Evolutionary conservation across 2,797 vertebrate species (phyloP).

Genomic region (Amazona finschi): DNA sequence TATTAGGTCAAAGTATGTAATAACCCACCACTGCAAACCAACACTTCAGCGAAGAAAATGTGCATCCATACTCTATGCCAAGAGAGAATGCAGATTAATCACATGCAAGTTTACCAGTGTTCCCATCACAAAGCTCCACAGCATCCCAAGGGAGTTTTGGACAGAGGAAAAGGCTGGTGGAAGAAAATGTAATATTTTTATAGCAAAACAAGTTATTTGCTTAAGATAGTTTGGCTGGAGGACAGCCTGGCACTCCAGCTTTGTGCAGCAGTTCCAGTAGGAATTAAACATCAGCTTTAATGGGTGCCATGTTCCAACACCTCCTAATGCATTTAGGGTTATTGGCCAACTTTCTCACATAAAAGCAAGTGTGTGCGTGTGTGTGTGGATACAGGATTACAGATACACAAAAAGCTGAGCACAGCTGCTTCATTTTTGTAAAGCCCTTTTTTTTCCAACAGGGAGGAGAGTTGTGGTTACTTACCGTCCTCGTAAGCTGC

Average conservation of each 20-base stretch:
- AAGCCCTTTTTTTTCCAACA: conserved; percentile 57
- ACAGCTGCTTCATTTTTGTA: conserved; percentile 77
- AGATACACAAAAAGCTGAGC: conserved; percentile 61
- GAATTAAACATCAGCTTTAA: conserved; percentile 77
- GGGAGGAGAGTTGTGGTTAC: conserved; percentile 68
- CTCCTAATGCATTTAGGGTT: conserved; percentile 74
- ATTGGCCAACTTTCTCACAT: conserved; percentile 76
- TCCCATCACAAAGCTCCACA: conserved; percentile 27
- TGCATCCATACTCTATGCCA: background rate
- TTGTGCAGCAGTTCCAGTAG: conserved; percentile 68
- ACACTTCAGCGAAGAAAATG: background rate
- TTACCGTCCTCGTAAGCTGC: conserved; percentile 92
- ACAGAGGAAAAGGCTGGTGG: conserved; percentile 50
- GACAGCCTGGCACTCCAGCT: conserved; percentile 69
- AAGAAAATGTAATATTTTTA: conserved; percentile 77
- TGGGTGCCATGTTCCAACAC: conserved; percentile 75
- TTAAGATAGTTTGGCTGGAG: conserved; percentile 76
- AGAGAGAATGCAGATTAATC: background rate
- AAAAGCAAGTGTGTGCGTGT: conserved; percentile 63
- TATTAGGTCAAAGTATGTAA: background rate
- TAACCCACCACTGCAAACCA: background rate
- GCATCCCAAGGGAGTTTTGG: conserved; percentile 37
- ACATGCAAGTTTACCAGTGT: conserved; percentile 34
- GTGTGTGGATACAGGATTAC: conserved; percentile 65
- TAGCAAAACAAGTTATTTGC: conserved; percentile 77